These are phyloP conservation scores for Plusia festucae DNA, from an alignment of 2,888 invertebrate species.

Conservation along the genomic window DNA sequence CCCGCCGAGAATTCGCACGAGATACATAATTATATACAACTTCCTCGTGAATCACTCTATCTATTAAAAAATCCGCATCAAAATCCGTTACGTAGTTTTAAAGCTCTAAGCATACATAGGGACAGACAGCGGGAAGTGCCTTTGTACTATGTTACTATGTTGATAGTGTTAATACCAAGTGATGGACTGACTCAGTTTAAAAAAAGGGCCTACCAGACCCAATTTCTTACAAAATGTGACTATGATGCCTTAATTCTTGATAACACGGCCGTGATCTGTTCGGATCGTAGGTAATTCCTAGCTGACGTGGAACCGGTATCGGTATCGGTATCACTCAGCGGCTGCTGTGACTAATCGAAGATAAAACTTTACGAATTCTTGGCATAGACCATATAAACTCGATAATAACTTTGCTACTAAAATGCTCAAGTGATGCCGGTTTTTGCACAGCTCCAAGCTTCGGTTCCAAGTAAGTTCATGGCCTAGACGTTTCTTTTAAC, in stretches of 20 bases:
- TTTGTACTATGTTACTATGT: too few relatives aligned
- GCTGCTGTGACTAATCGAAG: not conserved
- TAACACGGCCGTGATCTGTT: not conserved
- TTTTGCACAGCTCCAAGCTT: too few relatives aligned
- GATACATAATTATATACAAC: too few relatives aligned
- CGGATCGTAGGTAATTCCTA: not conserved
- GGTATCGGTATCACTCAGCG: not conserved
- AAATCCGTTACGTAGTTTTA: too few relatives aligned
- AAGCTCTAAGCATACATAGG: too few relatives aligned
- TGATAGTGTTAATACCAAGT: too few relatives aligned
- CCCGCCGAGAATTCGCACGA: too few relatives aligned
- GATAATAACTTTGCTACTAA: not conserved
- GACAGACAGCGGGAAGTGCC: too few relatives aligned
- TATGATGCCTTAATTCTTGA: not conserved
- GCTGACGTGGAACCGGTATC: not conserved
- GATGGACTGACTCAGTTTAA: too few relatives aligned
- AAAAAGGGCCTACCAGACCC: too few relatives aligned
- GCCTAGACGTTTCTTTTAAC: not conserved
- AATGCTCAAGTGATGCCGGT: not conserved
- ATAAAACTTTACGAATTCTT: slow-evolving; percentile 1
- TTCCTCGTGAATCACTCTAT: too few relatives aligned
- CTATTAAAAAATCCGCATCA: too few relatives aligned
- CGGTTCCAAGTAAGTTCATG: not conserved
- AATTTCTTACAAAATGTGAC: not conserved
- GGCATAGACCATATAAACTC: not conserved